A percentile compares a stretch with the other conserved stretches of the same genome.
Evolutionary conservation across 1,140 invertebrate genomes (phyloP).

Genomic region (Copidosoma floridanum): DNA sequence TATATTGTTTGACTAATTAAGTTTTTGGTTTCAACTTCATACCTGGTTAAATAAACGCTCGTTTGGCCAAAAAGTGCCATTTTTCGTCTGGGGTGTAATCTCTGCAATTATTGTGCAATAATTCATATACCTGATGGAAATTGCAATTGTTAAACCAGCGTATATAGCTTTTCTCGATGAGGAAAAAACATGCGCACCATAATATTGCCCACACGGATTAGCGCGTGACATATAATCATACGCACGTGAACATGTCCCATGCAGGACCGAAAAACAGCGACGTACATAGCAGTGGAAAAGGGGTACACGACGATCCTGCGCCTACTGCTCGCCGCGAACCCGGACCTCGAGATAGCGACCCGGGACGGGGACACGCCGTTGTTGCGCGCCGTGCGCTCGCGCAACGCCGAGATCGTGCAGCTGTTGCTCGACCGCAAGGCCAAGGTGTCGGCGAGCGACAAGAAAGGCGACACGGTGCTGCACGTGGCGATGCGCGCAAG

Average conservation of each 20-base stretch:
- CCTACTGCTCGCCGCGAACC: slow-evolving; percentile 82
- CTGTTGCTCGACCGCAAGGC: slow-evolving; percentile 90
- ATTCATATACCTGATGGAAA: no score
- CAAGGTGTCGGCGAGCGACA: slow-evolving; percentile 91
- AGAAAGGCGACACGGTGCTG: slow-evolving; percentile 92
- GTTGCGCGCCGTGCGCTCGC: slow-evolving; percentile 83
- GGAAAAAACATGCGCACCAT: no score
- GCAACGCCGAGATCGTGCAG: slow-evolving; percentile 90
- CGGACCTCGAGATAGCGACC: slow-evolving; percentile 89
- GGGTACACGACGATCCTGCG: slow-evolving; percentile 85
- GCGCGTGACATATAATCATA: not conserved
- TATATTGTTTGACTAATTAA: no score
- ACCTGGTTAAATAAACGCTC: no score
- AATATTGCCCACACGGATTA: no score
- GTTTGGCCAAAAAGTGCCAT: no score
- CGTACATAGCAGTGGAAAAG: slow-evolving; percentile 97
- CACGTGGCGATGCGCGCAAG: slow-evolving; percentile 95
- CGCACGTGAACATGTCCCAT: slow-evolving; percentile 10
- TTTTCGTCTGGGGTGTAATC: no score
- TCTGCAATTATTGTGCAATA: no score
- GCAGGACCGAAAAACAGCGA: slow-evolving; percentile 90
- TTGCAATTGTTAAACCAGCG: no score
- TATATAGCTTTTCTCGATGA: no score
- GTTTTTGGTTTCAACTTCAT: no score
- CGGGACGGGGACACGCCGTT: slow-evolving; percentile 95